These are phyloP conservation scores for Pardalotus punctatus DNA, from an alignment of 2,113 vertebrate genomes.

Conservation along the genomic window DNA sequence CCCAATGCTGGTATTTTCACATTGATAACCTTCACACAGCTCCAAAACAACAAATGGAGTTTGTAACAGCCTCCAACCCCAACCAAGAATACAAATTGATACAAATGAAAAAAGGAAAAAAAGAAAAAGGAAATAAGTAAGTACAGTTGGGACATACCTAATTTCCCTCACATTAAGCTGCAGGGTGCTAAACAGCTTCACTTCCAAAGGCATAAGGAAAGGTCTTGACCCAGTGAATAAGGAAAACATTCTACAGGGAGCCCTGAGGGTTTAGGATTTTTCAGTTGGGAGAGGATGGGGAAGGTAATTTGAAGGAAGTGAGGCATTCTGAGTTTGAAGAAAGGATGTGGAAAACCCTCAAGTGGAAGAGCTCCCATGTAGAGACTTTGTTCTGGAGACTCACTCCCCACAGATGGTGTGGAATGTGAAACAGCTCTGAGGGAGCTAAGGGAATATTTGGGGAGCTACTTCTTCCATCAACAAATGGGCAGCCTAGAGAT, in stretches of 20 bases:
- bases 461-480: neutral
- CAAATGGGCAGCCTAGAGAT: neutral
- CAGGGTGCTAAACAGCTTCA: neutral
- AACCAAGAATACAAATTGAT: neutral
- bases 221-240: neutral
- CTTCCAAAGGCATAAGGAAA: neutral
- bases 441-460: neutral
- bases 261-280: neutral
- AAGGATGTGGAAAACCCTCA: neutral
- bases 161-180: neutral
- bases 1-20: rapidly evolving
- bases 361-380: neutral
- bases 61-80: neutral
- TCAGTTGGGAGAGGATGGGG: neutral
- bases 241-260: neutral
- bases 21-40: neutral
- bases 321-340: neutral
- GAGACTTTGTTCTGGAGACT: neutral
- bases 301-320: neutral
- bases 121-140: neutral
- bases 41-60: neutral
- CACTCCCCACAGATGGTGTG: neutral
- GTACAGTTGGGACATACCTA: neutral
- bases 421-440: neutral
- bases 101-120: rapidly evolving